Base-by-base conservation (phyloP, 2,797 vertebrate genomes). In the Cheirogaleus major region DNA sequence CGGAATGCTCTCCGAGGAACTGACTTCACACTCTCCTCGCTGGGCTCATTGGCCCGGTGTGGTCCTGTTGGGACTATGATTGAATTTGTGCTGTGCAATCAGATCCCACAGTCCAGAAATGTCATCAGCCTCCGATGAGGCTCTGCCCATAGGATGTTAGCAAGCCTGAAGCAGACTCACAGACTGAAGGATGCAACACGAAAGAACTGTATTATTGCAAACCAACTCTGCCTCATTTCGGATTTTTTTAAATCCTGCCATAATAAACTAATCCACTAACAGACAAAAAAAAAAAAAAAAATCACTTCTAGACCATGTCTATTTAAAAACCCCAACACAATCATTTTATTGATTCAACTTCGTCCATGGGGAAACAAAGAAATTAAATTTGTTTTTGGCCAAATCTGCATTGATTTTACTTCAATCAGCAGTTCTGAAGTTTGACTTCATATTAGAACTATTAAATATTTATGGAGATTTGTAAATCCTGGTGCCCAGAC, bases 1-100 rank as follows among this genome's bases (percentile, higher is more conserved):
- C 83, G 98, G 98, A 97, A 95, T 96, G 6, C 48, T 2, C 89
- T 97, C 98, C 97, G 97, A 69, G 43, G 11, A 85, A 30, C 89
- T 98, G 96, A 97, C 95, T 97, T 98, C 97, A 98, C 93, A 90
- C 95, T 61, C 81, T 38, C 43, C 2, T 18, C 94, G 87, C 91
- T 91, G 97, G 95, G 96, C 96, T 80, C 87, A 96, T 73, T 27
- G 22, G 96, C 95, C 78, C 43, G 11, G 9, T 45, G 87, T 76
- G 0, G 0, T 91, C 10, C 12, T 73, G 11, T 18, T 75, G 73
- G 95, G 81, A 65, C 95, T 96, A 50, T 93, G 1, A 65, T 50
- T 98, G 95, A 94, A 88, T 75, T 81, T 65, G 45, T 43, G 89
- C 72, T 83, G 85, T 95, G 96, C 72, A 38, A 97, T 95, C 95